These are phyloP conservation scores for Macquaria ambigua DNA, from an alignment of 2,113 vertebrate species.

Conservation along the genomic window DNA sequence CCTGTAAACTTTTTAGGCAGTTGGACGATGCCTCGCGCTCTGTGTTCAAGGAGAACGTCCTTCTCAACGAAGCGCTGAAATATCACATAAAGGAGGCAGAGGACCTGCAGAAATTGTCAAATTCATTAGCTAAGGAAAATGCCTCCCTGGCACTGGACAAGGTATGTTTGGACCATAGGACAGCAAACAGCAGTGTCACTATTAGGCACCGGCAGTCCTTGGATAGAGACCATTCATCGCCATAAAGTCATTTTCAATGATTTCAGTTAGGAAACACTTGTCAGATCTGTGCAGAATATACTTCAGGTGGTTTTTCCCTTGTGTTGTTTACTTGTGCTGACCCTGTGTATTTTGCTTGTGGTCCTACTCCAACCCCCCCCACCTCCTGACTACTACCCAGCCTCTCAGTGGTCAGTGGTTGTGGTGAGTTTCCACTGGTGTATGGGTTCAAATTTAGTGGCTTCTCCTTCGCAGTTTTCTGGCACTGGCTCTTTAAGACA, in stretches of 20 bases:
- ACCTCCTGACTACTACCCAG: slow-evolving; percentile 75
- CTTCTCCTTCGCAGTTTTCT: slow-evolving; percentile 61
- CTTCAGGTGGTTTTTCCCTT: slow-evolving; percentile 78
- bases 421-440: slow-evolving; percentile 81
- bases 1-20: slow-evolving; percentile 80
- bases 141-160: slow-evolving; percentile 83
- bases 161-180: slow-evolving; percentile 75
- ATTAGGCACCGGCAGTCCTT: slow-evolving; percentile 29
- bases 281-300: slow-evolving; percentile 68
- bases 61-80: slow-evolving; percentile 84
- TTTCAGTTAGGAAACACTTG: slow-evolving; percentile 63
- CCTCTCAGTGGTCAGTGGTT: slow-evolving; percentile 79
- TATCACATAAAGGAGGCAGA: slow-evolving; percentile 85
- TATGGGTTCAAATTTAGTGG: slow-evolving; percentile 71
- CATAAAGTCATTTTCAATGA: slow-evolving; percentile 53
- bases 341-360: slow-evolving; percentile 83
- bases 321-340: slow-evolving; percentile 80
- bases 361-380: slow-evolving; percentile 55
- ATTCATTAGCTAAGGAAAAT: slow-evolving; percentile 81
- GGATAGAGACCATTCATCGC: slow-evolving; percentile 59
- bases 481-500: slow-evolving; percentile 66
- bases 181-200: slow-evolving; percentile 54
- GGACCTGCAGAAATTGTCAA: slow-evolving; percentile 77
- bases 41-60: slow-evolving; percentile 88
- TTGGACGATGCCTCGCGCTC: slow-evolving; percentile 84